Evolutionary conservation across 2,797 vertebrate genomes (phyloP), one percentile per base, ranked within the genome.

Genomic region (Helostoma temminkii): DNA sequence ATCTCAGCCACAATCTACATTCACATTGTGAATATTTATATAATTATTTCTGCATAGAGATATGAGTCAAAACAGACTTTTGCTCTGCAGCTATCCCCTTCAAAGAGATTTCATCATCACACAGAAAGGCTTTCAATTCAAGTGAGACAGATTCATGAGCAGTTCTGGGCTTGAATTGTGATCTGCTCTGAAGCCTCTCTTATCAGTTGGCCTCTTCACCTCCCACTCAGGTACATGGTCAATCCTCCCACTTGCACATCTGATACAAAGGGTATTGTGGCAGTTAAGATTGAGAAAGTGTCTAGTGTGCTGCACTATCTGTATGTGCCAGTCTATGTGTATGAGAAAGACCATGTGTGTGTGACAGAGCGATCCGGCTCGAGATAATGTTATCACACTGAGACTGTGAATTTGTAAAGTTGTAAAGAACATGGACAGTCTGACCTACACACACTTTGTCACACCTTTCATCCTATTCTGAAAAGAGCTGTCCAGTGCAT

Each of bases 221-320:
- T 64, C 62, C 80, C 71, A 70, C 70, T 59, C 67, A 61, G 56
- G 21, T 47, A 6, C 64, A 66, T 21, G 36, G 68, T 73, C 74
- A 71, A 10, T 43, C 34, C 4, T 2, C 59, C 62, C 57, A 55
- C 37, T 14, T 15, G 10, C 25, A 56, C 46, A 43, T 46, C 55
- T 49, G 24, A 62, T 39, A 46, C 65, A 41, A 54, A 26, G 47
- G n/a, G 47, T 45, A 57, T 1, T 66, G 34, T 36, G 24, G 62
- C 49, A 45, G 64, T 14, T 22, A 41, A 52, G 25, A 62, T 9
- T 50, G 32, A 72, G 56, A 66, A 66, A 47, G 54, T 36, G 43
- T 60, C 52, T 58, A 22, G 41, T 0, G 6, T 14, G 5, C 25
- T 32, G 14, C 15, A 39, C 25, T 53, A 10, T 53, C 52, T 64